phyloP scores from a whole-genome alignment of 2,888 invertebrate species.

The Magallana nippona region DNA sequence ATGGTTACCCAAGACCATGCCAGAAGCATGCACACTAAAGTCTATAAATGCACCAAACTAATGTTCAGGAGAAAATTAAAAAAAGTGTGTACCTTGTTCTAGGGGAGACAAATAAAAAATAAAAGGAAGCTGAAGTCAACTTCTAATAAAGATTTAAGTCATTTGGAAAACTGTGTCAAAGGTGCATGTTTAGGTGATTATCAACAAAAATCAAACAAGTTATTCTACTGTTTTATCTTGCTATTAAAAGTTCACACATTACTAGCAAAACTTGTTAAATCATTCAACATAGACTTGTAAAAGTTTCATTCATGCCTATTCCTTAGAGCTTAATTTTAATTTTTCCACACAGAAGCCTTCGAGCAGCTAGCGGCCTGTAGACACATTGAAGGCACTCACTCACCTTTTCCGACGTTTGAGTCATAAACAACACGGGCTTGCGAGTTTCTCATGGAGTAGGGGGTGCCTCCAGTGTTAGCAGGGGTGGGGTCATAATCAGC shows the following conservation, averaged over 20 bases:
- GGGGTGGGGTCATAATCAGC: constrained; percentile 64
- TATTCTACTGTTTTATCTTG: no score
- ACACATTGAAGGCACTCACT: constrained; percentile 40
- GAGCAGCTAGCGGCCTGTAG: not conserved
- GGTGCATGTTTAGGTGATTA: no score
- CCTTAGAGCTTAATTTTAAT: not conserved
- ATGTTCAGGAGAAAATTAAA: not conserved
- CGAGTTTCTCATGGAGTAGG: constrained; percentile 62
- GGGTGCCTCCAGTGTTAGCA: constrained; percentile 58
- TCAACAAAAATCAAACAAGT: no score
- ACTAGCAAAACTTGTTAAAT: no score
- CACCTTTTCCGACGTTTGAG: constrained; percentile 70
- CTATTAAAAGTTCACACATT: no score
- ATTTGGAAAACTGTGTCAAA: no score
- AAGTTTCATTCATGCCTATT: not conserved
- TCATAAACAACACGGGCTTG: constrained; percentile 69
- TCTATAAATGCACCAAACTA: constrained; percentile 17
- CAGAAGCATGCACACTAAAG: not conserved
- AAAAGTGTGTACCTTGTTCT: constrained; percentile 23
- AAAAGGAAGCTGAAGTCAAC: not conserved
- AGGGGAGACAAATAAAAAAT: constrained; percentile 6
- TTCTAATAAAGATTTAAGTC: not conserved
- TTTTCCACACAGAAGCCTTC: not conserved
- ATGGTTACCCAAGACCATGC: not conserved
- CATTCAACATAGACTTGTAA: not conserved